These are phyloP conservation scores for Melanerpes formicivorus DNA, from an alignment of 2,113 vertebrate genomes.

Conservation along the genomic window DNA sequence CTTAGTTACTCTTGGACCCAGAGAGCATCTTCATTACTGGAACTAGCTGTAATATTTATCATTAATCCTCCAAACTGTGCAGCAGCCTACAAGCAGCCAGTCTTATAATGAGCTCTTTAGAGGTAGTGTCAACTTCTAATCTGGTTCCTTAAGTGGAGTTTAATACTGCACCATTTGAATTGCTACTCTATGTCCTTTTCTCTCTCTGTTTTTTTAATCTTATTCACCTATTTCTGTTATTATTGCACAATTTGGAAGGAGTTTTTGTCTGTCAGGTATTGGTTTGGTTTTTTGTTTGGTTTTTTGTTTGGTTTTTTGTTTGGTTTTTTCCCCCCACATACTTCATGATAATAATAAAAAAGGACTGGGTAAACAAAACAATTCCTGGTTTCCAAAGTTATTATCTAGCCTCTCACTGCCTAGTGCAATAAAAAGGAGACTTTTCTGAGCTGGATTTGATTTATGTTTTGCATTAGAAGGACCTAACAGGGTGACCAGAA, in stretches of 20 bases:
- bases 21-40: neutral
- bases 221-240: constrained; percentile 64
- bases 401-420: neutral
- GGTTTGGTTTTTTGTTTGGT: constrained; percentile 22
- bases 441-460: neutral
- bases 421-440: neutral
- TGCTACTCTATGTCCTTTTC: constrained; percentile 12
- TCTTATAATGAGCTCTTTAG: neutral
- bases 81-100: neutral
- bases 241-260: constrained; percentile 75
- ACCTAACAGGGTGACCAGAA: neutral
- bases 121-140: constrained; percentile 38
- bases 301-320: constrained; percentile 26
- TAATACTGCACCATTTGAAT: constrained; percentile 51
- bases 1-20: neutral
- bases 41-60: neutral
- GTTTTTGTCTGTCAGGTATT: constrained; percentile 66
- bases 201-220: neutral
- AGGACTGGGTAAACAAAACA: constrained; percentile 65
- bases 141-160: constrained; percentile 47
- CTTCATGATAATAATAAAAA: constrained; percentile 72
- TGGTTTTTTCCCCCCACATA: neutral
- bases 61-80: neutral
- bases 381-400: neutral
- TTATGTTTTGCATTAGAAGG: neutral